Base-by-base conservation (phyloP, 2,113 vertebrate species). In the Coracopsis vasa region DNA sequence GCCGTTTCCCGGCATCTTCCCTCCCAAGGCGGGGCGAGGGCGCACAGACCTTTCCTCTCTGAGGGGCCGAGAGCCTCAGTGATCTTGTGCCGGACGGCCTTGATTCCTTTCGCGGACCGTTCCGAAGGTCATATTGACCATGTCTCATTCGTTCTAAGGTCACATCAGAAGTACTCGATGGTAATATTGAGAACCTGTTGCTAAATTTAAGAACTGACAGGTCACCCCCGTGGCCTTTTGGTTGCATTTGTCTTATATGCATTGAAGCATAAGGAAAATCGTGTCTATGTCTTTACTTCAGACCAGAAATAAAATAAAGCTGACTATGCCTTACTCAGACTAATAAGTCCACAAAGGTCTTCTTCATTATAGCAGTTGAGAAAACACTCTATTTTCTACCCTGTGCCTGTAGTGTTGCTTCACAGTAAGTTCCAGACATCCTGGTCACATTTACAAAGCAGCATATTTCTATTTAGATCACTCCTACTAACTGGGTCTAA, bases 91-190 rank as follows among this genome's bases (percentile, higher is more conserved):
- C 8, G 21, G 4, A 2, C 0, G 0, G 9, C 3, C 4, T 45
- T n/a, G 29, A 7, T 7, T 11, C 2, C 1, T 6, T 6, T 4
- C 1, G 1, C 1, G 1, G 9, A 20, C 3, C 0, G 2, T 7
- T 31, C 1, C 17, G 29, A 11, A 9, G 2, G 21, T 16, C 11
- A 0, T 6, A 6, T 1, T 27, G 5, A 5, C 10, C 3, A 0
- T 11, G 3, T 28, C 1, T 66, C n/a, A 1, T 2, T 4, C 18
- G 0, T 20, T 39, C 2, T 13, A 18, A 6, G 3, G 0, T 33
- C 20, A 10, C 8, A 6, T 18, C 2, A 2, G 8, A 7, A 4
- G 4, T 3, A 7, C 6, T 60, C 2, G 0, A 5, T 23, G 8
- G 7, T 27, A 13, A 3, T 6, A 11, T 4, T 41, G 3, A 25